phyloP scores from a whole-genome alignment of 2,888 invertebrate species.

The Caradrina clavipalpis region DNA sequence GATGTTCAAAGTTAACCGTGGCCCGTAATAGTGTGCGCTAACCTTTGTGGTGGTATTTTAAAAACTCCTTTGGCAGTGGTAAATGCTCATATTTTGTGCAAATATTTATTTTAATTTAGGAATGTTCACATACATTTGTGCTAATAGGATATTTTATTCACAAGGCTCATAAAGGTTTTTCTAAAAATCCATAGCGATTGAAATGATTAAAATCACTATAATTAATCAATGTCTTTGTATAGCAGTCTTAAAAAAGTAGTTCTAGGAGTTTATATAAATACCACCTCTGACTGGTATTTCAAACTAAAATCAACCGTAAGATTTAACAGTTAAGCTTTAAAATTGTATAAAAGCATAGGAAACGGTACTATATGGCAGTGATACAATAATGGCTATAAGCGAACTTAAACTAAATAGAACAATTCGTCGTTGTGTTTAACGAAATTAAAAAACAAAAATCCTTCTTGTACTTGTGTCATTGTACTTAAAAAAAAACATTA shows the following conservation, averaged over 20 bases:
- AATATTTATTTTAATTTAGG: constrained; percentile 6
- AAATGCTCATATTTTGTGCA: constrained; percentile 46
- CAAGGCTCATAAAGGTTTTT: background rate
- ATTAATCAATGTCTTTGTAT: background rate
- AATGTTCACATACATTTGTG: constrained; percentile 46
- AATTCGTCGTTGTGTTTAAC: constrained; percentile 53
- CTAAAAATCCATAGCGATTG: constrained; percentile 2
- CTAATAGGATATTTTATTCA: constrained; percentile 8
- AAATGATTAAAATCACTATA: background rate
- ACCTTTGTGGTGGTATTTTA: constrained; percentile 40
- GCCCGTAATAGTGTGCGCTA: constrained; percentile 14
- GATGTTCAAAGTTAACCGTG: background rate
- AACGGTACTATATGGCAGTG: constrained; percentile 68
- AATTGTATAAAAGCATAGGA: constrained; percentile 60
- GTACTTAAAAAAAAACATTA: background rate
- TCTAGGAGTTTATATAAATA: constrained; percentile 39
- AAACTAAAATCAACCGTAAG: constrained; percentile 51
- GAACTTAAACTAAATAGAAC: constrained; percentile 64
- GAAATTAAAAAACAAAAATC: constrained; percentile 1
- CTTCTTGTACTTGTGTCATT: background rate
- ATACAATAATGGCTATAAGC: constrained; percentile 65
- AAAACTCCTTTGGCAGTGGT: constrained; percentile 52
- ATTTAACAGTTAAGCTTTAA: constrained; percentile 55
- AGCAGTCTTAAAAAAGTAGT: constrained; percentile 39
- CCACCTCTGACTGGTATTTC: constrained; percentile 19